Base-by-base conservation (phyloP, 2,888 invertebrate species). In the Heteropelma amictum region DNA sequence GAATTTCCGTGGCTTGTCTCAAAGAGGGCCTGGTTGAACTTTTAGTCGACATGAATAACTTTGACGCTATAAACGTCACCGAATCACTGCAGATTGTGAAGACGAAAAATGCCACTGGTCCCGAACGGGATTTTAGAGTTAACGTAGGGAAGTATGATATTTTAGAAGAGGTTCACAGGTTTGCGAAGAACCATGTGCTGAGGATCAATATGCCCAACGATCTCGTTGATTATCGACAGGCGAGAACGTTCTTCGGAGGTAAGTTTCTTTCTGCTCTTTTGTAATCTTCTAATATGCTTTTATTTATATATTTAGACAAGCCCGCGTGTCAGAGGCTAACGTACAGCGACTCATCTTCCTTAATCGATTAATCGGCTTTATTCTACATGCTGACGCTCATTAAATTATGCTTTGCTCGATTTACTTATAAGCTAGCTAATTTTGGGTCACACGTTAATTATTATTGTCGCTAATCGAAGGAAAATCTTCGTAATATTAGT, bases 121-220 rank as follows among this genome's bases (percentile, higher is more conserved):
- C 23, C 30, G 5, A 56, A 7, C 8, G 3, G n/a, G 58, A 61
- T 40, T 26, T 45, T n/a, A 58, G 56, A 3, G 12, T 33, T 58
- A 45, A 64, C 12, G 23, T 61, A 38, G 51, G 38, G 51, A 60
- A 87, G 83, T 89, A 88, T 76, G 23, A 90, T 89, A 84, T 93
- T 75, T 87, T 91, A 71, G 91, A 92, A 77, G 92, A 92, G 83
- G 88, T 93, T 38, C 91, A 92, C 79, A 89, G 91, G 79, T 93
- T 92, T 83, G 90, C 92, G 2, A 90, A 91, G 58, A 91, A 90
- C 63, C 94, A 93, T 87, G 91, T 92, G 47, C 83, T 95, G 23
- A 92, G 93, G 28, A 92, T 95, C 6, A 93, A 93, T 82, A 84
- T 95, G 54, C 93, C 94, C 0, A 92, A 93, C 73, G 82, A 87